Evolutionary conservation across 2,888 invertebrate species (phyloP), one percentile per base, ranked within the genome.

Genomic region (Troilus luridus): DNA sequence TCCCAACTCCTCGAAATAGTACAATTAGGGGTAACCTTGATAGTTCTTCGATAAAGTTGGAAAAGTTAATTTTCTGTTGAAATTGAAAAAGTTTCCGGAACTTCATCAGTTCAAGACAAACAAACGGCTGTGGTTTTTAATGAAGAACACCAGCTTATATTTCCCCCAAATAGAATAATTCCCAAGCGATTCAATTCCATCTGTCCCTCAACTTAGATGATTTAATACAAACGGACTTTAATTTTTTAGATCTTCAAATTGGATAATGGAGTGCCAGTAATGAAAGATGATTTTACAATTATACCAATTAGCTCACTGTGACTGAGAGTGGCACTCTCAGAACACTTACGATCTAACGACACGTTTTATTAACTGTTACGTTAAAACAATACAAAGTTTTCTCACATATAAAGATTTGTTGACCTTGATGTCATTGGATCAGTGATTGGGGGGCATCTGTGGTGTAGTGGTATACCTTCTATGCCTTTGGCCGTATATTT

Each of bases 21-120:
- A 77, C 72, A 77, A 77, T 77, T 77, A 77, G 72, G 41, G 72
- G 0, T 41, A 77, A 77, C 72, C 72, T 77, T 41, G 72, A 77
- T 77, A 77, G 72, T 77, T 77, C 72, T 77, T 77, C 72, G 72
- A 77, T 77, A 77, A 77, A 77, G 72, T 77, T 77, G 41, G 72
- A 77, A 77, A 77, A 77, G 72, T 77, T 77, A 77, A 77, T 77
- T 77, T 77, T 77, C 72, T 41, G 72, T 19, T 77, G 72, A 77
- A 77, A 77, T 77, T 77, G 72, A 77, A 77, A 77, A 77, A 77
- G 72, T 77, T 77, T 77, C 72, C 7, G 72, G 41, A 77, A 77
- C 72, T 77, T 77, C 72, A 77, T 77, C 72, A 77, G 72, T 77
- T 77, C 7, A 77, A 77, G 72, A 77, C 72, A 77, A 77, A 77